A percentile compares a stretch with the other conserved stretches of the same genome.
Evolutionary conservation across 2,113 vertebrate genomes (phyloP).

Genomic region (Microtus ochrogaster): DNA sequence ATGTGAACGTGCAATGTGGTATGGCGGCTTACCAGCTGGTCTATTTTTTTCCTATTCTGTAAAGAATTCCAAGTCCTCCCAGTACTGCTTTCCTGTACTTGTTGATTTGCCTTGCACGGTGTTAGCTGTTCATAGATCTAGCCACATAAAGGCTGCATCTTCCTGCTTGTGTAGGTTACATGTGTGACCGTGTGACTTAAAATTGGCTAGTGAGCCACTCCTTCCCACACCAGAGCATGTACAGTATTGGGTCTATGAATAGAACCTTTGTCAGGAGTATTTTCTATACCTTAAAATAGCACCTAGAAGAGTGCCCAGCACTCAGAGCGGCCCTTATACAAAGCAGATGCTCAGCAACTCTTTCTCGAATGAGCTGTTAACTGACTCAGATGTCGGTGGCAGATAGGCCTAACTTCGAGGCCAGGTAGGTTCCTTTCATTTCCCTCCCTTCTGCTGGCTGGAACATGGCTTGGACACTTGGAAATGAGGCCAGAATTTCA

Average conservation of each 20-base stretch:
- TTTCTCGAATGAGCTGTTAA: not conserved
- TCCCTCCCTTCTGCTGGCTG: not conserved
- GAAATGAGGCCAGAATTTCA: not conserved
- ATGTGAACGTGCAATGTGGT: not conserved
- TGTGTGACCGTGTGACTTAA: not conserved
- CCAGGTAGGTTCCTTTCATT: not conserved
- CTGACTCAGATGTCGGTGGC: not conserved
- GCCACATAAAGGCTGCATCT: not conserved
- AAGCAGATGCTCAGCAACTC: not conserved
- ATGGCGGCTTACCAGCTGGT: not conserved
- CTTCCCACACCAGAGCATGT: not conserved
- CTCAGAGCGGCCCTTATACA: not conserved
- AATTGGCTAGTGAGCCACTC: not conserved
- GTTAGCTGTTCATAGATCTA: not conserved
- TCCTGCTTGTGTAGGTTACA: not conserved
- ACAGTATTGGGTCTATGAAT: not conserved
- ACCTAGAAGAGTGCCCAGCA: not conserved
- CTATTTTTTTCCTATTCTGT: not conserved
- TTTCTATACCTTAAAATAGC: constrained; percentile 18
- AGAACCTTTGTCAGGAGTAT: not conserved
- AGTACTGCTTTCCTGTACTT: not conserved
- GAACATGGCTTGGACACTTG: not conserved
- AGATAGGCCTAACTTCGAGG: not conserved
- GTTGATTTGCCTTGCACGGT: not conserved
- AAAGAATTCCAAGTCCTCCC: not conserved